These are phyloP conservation scores for Tricholauxania praeusta DNA, from an alignment of 2,888 invertebrate genomes.

Conservation along the genomic window DNA sequence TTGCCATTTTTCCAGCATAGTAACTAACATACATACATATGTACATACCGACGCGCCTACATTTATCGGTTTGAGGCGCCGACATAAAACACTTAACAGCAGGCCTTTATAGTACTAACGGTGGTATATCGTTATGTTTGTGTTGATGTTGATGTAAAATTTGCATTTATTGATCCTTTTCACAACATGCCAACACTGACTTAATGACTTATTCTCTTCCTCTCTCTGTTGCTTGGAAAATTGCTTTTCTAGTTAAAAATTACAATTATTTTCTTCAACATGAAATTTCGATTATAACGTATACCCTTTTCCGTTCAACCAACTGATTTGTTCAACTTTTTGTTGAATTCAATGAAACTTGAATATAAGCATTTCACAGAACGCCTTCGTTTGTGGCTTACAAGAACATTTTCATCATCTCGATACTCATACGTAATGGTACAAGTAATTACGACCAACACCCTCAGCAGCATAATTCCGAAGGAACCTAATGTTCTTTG, in stretches of 20 bases:
- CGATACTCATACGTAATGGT: too few relatives aligned
- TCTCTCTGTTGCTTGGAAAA: neutral
- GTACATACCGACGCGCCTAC: neutral
- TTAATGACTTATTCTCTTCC: constrained; percentile 5
- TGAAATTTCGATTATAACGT: neutral
- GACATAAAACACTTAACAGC: neutral
- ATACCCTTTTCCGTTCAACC: neutral
- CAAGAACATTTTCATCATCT: too few relatives aligned
- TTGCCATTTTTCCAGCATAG: neutral
- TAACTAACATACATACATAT: neutral
- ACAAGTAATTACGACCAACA: too few relatives aligned
- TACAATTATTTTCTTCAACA: constrained; percentile 5
- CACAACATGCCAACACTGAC: neutral
- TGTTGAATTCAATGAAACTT: too few relatives aligned
- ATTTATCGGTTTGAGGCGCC: neutral
- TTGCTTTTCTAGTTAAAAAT: neutral
- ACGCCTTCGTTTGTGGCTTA: too few relatives aligned
- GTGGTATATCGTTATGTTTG: neutral
- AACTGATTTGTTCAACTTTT: neutral
- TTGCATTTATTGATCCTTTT: constrained; percentile 34
- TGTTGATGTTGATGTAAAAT: constrained; percentile 28
- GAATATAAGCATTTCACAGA: too few relatives aligned
- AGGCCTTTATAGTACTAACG: constrained; percentile 20
- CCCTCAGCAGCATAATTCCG: too few relatives aligned
- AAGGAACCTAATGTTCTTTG: too few relatives aligned